phyloP scores from a whole-genome alignment of 1,140 invertebrate species.

The Orussus abietinus region DNA sequence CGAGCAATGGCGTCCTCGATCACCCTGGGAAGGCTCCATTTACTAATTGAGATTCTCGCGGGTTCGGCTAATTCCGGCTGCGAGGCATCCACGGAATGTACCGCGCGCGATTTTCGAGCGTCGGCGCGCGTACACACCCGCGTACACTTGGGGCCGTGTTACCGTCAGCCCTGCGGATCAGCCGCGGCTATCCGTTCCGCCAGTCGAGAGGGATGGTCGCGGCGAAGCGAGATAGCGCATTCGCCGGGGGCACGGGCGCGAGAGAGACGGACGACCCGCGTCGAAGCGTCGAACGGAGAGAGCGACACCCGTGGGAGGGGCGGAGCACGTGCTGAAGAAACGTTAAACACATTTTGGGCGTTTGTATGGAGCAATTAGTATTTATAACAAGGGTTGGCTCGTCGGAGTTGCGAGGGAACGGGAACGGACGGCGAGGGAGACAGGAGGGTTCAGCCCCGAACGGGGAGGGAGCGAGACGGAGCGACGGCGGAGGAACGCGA shows the following conservation, averaged over 20 bases:
- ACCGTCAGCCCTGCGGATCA: too few relatives aligned
- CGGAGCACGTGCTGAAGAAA: conserved; percentile 33
- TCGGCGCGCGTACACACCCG: too few relatives aligned
- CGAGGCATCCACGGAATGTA: too few relatives aligned
- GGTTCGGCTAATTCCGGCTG: too few relatives aligned
- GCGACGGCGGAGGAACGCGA: conserved; percentile 11
- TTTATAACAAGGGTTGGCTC: conserved; percentile 39
- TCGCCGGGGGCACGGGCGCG: conserved; percentile 2
- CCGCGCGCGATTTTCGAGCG: too few relatives aligned
- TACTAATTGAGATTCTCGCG: too few relatives aligned
- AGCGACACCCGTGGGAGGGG: conserved; percentile 6
- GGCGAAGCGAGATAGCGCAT: background rate
- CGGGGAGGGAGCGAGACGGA: conserved; percentile 9
- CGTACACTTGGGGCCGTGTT: too few relatives aligned
- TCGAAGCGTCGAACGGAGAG: conserved; percentile 1
- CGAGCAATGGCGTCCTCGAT: too few relatives aligned
- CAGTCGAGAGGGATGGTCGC: conserved; percentile 16
- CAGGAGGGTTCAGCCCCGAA: conserved; percentile 8
- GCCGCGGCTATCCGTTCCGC: conserved; percentile 18
- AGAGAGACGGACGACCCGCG: conserved; percentile 2
- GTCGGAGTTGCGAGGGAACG: conserved; percentile 14
- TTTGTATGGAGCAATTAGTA: conserved; percentile 46
- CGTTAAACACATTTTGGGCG: conserved; percentile 38
- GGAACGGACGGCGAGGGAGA: conserved; percentile 17
- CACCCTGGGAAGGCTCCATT: too few relatives aligned